Conservation (phyloP, 1,140 invertebrate genomes). For the Temnothorax nylanderi region DNA sequence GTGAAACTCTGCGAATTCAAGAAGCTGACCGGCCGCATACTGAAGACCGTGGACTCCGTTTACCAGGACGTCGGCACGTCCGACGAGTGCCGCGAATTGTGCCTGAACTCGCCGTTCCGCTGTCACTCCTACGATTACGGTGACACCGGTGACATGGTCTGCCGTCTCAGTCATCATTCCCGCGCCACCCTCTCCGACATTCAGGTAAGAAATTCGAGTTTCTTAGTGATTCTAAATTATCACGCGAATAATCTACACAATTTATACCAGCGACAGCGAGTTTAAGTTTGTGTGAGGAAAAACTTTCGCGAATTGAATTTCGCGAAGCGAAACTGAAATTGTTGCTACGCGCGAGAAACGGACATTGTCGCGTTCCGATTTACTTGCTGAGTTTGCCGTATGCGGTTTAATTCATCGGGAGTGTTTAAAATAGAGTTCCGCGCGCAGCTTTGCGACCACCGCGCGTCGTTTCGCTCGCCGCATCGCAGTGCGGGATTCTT, state of each 20-base stretch:
- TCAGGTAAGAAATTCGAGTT: constrained; percentile 86
- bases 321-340: not conserved
- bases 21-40: constrained; percentile 93
- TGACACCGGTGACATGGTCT: constrained; percentile 96
- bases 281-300: not conserved
- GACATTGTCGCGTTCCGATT: constrained; percentile 3
- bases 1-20: constrained; percentile 97
- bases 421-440: constrained; percentile 18
- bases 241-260: not conserved
- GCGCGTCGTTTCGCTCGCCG: constrained; percentile 25
- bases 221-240: not conserved
- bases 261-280: not conserved
- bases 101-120: constrained; percentile 93
- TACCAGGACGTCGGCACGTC: constrained; percentile 95
- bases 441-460: constrained; percentile 19
- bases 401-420: constrained; percentile 31
- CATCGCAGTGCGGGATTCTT: constrained; percentile 39
- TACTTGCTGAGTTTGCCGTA: constrained; percentile 12
- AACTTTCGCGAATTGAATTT: not conserved
- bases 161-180: constrained; percentile 96
- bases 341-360: constrained; percentile 1
- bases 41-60: constrained; percentile 97
- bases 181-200: constrained; percentile 95
- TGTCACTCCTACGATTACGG: constrained; percentile 98
- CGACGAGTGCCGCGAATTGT: constrained; percentile 95